These are phyloP conservation scores for Macrotus californicus DNA, from an alignment of 2,113 vertebrate species.

Conservation along the genomic window DNA sequence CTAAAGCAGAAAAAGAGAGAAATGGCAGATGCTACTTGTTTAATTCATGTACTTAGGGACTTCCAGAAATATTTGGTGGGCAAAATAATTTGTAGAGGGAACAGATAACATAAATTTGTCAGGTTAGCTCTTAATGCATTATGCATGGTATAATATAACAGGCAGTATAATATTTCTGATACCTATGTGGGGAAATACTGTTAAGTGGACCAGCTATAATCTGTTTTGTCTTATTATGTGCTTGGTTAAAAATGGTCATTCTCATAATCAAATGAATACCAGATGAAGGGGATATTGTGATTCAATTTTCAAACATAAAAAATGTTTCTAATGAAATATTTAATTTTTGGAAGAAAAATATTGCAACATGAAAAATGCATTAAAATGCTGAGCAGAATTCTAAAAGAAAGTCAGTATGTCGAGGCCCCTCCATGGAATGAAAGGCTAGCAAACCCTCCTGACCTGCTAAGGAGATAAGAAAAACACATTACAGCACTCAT, in stretches of 20 bases:
- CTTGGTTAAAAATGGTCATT: conserved; percentile 56
- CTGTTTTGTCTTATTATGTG: conserved; percentile 51
- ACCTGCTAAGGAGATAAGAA: background rate
- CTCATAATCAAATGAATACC: conserved; percentile 53
- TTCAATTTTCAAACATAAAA: conserved; percentile 56
- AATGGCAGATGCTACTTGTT: background rate
- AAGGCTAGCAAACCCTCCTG: background rate
- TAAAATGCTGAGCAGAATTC: conserved; percentile 24
- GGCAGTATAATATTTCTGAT: conserved; percentile 34
- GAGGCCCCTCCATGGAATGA: background rate
- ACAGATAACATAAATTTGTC: conserved; percentile 13
- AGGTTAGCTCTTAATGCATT: conserved; percentile 24
- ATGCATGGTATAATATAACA: background rate
- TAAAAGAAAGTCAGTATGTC: background rate
- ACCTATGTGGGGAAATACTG: background rate
- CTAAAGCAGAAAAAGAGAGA: background rate
- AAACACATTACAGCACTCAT: background rate
- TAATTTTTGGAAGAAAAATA: background rate
- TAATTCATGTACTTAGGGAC: conserved; percentile 16
- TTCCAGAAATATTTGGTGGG: conserved; percentile 17
- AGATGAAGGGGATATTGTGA: conserved; percentile 34
- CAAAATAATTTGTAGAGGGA: background rate
- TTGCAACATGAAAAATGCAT: background rate
- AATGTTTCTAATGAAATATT: conserved; percentile 61
- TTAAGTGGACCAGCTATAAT: conserved; percentile 36